Evolutionary conservation across 2,797 vertebrate species (phyloP).

Genomic region (Dryobates pubescens): DNA sequence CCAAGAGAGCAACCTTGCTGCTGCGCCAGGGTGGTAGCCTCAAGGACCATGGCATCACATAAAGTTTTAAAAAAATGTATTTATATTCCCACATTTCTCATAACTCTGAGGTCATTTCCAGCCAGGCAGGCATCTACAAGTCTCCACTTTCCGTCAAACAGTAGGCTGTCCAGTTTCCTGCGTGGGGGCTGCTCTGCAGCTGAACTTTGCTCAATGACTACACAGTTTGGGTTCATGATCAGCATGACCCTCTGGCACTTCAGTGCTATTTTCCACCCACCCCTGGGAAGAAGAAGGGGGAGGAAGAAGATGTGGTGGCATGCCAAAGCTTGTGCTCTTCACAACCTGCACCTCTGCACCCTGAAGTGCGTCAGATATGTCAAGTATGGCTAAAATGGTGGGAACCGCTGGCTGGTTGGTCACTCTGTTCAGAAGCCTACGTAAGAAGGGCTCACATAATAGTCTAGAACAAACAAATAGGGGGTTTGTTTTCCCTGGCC

Average conservation of each 20-base stretch:
- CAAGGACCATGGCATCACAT: background rate
- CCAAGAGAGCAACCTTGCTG: accelerated
- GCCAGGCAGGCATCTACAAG: accelerated
- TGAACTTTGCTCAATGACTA: background rate
- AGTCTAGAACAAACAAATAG: background rate
- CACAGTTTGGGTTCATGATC: accelerated
- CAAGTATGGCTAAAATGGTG: background rate
- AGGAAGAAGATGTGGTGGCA: background rate
- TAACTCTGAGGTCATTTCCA: background rate
- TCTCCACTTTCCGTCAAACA: background rate
- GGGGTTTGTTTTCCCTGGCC: background rate
- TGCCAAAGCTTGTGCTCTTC: background rate
- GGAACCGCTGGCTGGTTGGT: background rate
- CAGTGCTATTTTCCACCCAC: background rate
- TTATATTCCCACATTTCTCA: background rate
- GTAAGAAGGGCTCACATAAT: background rate
- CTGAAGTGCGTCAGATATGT: accelerated
- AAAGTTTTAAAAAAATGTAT: background rate
- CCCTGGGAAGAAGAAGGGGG: background rate
- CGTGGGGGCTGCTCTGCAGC: accelerated
- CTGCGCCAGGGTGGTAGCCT: background rate
- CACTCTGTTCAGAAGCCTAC: background rate
- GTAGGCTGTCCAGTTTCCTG: background rate
- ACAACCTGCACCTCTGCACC: accelerated
- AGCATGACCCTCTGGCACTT: background rate